Base-by-base conservation (phyloP, 2,797 vertebrate species). In the Melanotaenia nigrans region DNA sequence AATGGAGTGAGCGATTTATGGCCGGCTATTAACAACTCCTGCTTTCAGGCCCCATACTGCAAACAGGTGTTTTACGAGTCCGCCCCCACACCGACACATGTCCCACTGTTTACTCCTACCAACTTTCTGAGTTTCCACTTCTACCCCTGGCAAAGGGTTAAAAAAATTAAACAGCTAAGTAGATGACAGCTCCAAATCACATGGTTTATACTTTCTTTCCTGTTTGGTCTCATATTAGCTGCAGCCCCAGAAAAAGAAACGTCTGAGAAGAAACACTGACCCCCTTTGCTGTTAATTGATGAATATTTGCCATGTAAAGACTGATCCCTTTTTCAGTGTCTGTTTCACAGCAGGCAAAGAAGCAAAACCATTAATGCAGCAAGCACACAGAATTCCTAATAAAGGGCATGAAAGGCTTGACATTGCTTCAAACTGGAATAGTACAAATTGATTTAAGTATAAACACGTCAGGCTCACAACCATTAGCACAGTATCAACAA, bases 1-100 rank as follows among this genome's bases (percentile, higher is more conserved):
- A 94, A 94, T 85, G 83, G 89, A 85, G 85, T 91, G 87, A 94
- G 83, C 87, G 88, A 94, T 95, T 94, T 94, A 94, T 90, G 89
- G 79, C 81, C 35, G 64, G 86, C 90, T 82, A 90, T 94, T 92
- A 94, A 93, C 88, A 85, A 87, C 87, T 86, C 73, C 75, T 66
- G 89, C 88, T 91, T 88, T 92, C 77, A 85, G 85, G 85, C 84
- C 90, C 72, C 73, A 65, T 78, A 75, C 89, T 89, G 79, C 86
- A 92, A 93, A 95, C 92, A 94, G 92, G 92, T 94, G 93, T 93
- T 94, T 92, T 85, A 92, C 75, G 87, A 92, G 86, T 79, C 71
- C 51, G 72, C 83, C 82, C 82, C 75, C 66, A 78, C 71, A 73
- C 78, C 67, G 79, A 77, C 87, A 85, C 63, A 71, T 71, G 66